Base-by-base conservation (phyloP, 2,113 vertebrate species). In the Tyrannus savana region DNA sequence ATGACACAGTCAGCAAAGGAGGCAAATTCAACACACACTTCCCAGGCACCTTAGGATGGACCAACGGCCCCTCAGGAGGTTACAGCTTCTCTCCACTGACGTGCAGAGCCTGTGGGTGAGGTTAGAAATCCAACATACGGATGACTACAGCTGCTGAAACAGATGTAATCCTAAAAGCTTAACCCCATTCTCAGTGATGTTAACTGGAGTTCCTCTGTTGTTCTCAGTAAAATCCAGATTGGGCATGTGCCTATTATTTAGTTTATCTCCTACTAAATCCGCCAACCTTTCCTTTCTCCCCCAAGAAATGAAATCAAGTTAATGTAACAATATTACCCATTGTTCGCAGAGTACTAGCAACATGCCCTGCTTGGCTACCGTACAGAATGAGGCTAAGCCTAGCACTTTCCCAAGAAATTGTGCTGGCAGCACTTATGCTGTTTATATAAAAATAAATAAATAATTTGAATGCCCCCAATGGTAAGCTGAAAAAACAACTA, bases 341-440 rank as follows among this genome's bases (percentile, higher is more conserved):
- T 94, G 87, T 95, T 96, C 10, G 2, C 22, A 58, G 90, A 73
- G 52, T 59, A 71, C 24, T 84, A 85, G 62, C 81, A 89, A 44
- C 0, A 1, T 91, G 59, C 63, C 82, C 58, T 74, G 47, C 50
- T 93, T 96, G 93, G 90, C 87, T 93, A 83, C 78, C 2, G 3
- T 79, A 91, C 75, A 95, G 59, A 94, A 92, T 50, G 55, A 93
- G 68, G 59, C 44, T 95, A 96, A 96, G 39, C 39, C 30, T 69
- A 86, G 55, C 39, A 80, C 53, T 97, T 95, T 90, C 88, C 90
- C 82, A 95, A 94, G 87, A 93, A 91, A 42, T 53, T 95, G 30
- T 82, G 37, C 63, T 95, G 87, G 75, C 84, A 94, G 62, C 31
- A n/a, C 10, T 66, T 73, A 37, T 0, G 1, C 58, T 90, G 62